phyloP scores from a whole-genome alignment of 2,113 vertebrate genomes.

The Nymphicus hollandicus region DNA sequence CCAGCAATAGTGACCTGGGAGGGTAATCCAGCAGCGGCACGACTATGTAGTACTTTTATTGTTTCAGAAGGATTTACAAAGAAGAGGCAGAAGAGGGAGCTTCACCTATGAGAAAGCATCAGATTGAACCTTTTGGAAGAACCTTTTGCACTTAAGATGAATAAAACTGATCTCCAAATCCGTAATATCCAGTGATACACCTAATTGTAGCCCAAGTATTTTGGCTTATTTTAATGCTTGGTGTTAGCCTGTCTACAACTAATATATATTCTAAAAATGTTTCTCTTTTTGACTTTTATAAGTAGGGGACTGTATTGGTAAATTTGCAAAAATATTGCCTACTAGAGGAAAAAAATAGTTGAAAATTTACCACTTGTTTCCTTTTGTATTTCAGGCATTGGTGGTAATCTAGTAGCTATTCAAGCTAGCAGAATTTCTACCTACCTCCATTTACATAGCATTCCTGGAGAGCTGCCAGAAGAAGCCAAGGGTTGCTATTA shows the following conservation, averaged over 20 bases:
- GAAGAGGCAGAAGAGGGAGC: not conserved
- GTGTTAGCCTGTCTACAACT: not conserved
- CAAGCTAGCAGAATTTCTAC: slow-evolving; percentile 98
- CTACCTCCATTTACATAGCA: slow-evolving; percentile 90
- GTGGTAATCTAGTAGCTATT: slow-evolving; percentile 96
- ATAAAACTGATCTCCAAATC: not conserved
- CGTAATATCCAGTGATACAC: not conserved
- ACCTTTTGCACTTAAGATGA: not conserved
- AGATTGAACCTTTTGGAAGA: not conserved
- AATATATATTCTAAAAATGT: not conserved
- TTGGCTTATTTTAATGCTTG: not conserved
- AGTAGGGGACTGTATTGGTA: not conserved
- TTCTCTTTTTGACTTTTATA: not conserved
- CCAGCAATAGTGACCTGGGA: not conserved
- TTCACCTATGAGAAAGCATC: not conserved
- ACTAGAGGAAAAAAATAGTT: not conserved
- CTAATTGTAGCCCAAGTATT: not conserved
- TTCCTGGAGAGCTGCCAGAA: slow-evolving; percentile 89
- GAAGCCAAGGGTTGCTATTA: slow-evolving; percentile 89
- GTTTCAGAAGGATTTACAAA: not conserved
- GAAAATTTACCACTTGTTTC: not conserved
- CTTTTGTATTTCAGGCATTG: slow-evolving; percentile 83
- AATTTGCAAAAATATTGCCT: not conserved
- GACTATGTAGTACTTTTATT: not conserved
- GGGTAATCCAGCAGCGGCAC: not conserved